Evolutionary conservation across 2,888 invertebrate species (phyloP).

Genomic region (Blastobasis adustella): DNA sequence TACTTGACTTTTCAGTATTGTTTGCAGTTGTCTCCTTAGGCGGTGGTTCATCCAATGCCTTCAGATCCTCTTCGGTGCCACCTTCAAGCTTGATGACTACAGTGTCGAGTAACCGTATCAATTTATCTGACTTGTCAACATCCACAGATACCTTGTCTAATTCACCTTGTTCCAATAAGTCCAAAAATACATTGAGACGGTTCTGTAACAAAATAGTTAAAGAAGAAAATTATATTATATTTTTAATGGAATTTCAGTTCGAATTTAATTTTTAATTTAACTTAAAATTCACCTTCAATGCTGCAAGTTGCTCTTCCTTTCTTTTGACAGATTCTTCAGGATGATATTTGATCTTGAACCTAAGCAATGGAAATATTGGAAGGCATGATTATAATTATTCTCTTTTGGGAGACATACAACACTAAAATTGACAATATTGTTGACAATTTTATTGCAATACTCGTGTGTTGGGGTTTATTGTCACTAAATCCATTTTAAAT

Average conservation of each 20-base stretch:
- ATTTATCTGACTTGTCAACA: constrained; percentile 85
- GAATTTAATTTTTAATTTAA: not conserved
- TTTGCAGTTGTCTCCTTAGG: constrained; percentile 32
- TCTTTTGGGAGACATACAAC: too few relatives aligned
- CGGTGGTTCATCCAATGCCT: constrained; percentile 83
- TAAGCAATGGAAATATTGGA: constrained; percentile 49
- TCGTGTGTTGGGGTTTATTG: too few relatives aligned
- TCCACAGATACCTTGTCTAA: constrained; percentile 89
- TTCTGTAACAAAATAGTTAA: constrained; percentile 66
- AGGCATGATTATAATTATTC: too few relatives aligned
- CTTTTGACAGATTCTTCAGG: constrained; percentile 95
- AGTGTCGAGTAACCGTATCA: constrained; percentile 93
- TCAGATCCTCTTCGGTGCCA: constrained; percentile 90
- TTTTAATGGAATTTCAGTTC: not conserved
- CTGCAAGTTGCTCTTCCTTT: constrained; percentile 88
- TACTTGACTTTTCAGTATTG: constrained; percentile 48
- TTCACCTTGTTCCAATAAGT: constrained; percentile 83
- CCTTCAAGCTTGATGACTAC: constrained; percentile 98
- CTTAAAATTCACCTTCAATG: constrained; percentile 79
- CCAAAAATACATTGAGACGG: constrained; percentile 91
- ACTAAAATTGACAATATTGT: too few relatives aligned
- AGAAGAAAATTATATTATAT: not conserved
- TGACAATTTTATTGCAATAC: too few relatives aligned
- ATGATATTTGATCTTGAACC: constrained; percentile 99
- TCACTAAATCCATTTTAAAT: too few relatives aligned